Conservation (phyloP, 2,113 vertebrate genomes). For the Phalacrocorax brasilianus region DNA sequence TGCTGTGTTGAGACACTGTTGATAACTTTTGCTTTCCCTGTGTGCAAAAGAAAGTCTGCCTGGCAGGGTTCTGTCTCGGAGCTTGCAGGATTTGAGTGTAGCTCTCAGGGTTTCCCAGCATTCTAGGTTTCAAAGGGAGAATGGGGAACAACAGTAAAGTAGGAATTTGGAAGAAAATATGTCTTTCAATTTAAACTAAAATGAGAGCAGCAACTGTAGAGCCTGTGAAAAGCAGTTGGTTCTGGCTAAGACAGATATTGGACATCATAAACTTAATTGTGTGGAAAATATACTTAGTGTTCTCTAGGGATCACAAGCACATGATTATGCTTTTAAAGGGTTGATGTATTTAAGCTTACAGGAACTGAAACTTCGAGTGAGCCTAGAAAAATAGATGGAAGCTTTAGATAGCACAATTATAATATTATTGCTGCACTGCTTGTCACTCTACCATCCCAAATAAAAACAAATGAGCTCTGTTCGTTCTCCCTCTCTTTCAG, state of each 20-base stretch:
- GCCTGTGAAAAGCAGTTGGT: background rate
- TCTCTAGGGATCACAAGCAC: slow-evolving; percentile 17
- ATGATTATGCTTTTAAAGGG: slow-evolving; percentile 37
- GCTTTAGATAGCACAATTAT: slow-evolving; percentile 26
- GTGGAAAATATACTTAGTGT: slow-evolving; percentile 35
- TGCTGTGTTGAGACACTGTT: background rate
- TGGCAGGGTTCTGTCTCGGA: background rate
- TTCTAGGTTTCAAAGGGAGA: background rate
- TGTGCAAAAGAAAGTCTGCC: background rate
- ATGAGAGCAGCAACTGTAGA: background rate
- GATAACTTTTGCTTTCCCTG: background rate
- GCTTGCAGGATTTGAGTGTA: background rate
- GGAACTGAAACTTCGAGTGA: slow-evolving; percentile 4
- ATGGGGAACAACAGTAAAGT: background rate
- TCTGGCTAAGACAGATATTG: background rate
- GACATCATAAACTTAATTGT: slow-evolving; percentile 26
- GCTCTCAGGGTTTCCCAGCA: background rate
- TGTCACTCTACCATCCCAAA: background rate
- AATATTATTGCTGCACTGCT: background rate
- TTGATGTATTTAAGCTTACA: slow-evolving; percentile 6
- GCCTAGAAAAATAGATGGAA: slow-evolving; percentile 41
- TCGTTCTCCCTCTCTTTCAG: background rate
- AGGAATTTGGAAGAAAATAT: background rate
- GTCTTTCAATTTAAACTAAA: background rate
- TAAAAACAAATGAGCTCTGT: background rate